Conservation (phyloP, 2,113 vertebrate genomes). For the Lagopus muta region DNA sequence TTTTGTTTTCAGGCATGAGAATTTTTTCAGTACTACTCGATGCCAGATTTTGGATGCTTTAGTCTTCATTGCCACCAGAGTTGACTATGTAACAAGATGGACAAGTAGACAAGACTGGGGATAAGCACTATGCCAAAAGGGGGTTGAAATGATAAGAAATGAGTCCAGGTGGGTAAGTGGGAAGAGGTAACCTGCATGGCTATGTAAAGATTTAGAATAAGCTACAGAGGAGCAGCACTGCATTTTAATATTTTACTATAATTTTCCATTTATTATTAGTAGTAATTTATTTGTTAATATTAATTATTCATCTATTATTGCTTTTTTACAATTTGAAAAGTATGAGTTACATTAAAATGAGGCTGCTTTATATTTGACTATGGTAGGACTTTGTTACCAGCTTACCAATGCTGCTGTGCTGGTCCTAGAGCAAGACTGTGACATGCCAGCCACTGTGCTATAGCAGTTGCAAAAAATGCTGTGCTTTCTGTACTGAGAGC, state of each 20-base stretch:
- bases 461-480: neutral
- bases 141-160: neutral
- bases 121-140: fast-evolving
- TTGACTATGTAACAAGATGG: neutral
- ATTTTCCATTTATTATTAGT: neutral
- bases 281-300: neutral
- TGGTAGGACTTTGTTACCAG: neutral
- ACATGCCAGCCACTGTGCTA: neutral
- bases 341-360: neutral
- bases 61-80: neutral
- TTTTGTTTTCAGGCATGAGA: neutral
- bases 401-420: neutral
- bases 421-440: neutral
- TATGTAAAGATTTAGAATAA: neutral
- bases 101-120: neutral
- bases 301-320: neutral
- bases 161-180: neutral
- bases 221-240: neutral
- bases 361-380: neutral
- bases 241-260: neutral
- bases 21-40: neutral
- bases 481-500: neutral
- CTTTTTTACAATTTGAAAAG: neutral
- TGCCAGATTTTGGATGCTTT: neutral
- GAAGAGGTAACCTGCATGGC: neutral